Conservation (phyloP, 2,797 vertebrate species). For the Melanotaenia trifasciata region DNA sequence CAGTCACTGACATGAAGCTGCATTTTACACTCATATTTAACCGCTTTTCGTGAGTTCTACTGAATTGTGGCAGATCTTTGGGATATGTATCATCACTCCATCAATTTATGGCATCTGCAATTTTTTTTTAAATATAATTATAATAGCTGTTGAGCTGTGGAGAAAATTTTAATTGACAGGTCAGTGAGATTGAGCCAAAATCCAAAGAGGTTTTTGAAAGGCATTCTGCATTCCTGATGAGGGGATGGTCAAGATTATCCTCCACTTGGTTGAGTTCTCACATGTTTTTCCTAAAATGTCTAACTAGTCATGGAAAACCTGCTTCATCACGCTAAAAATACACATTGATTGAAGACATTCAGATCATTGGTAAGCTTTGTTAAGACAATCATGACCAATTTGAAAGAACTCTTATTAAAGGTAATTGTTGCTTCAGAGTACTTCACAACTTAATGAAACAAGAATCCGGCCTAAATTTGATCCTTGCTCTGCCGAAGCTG, state of each 20-base stretch:
- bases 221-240: neutral
- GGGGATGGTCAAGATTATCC: neutral
- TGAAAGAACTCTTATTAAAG: neutral
- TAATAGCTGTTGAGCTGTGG: neutral
- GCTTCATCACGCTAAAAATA: neutral
- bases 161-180: neutral
- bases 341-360: neutral
- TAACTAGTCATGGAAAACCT: neutral
- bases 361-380: neutral
- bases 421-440: constrained; percentile 1
- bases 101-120: no score
- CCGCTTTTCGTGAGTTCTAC: no score
- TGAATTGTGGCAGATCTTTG: no score
- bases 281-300: neutral
- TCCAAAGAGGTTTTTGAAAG: neutral
- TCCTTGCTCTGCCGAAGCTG: neutral
- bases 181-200: neutral
- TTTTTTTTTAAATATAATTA: no score
- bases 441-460: neutral
- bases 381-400: neutral
- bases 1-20: no score
- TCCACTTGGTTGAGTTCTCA: neutral
- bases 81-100: no score
- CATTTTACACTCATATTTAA: no score
- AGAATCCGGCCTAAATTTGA: neutral